Conservation (phyloP, 2,113 vertebrate species). For the Zootoca vivipara region DNA sequence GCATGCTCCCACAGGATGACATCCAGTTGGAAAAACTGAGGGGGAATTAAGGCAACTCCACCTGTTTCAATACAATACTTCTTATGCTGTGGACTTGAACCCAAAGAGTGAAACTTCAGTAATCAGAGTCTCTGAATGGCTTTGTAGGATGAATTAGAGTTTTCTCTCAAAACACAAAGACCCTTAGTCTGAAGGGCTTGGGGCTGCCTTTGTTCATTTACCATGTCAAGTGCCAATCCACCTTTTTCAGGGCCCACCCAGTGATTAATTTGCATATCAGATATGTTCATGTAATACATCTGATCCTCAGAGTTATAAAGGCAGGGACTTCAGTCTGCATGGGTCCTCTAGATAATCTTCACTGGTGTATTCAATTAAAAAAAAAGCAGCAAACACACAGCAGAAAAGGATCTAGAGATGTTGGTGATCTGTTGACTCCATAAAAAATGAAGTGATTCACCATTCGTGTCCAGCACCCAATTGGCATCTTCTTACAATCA, state of each 20-base stretch:
- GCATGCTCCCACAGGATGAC: conserved; percentile 51
- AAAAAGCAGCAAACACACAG: not conserved
- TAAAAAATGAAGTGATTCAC: not conserved
- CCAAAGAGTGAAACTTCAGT: too few relatives aligned
- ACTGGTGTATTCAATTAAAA: not conserved
- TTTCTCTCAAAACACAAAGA: not conserved
- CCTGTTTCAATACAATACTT: conserved; percentile 2
- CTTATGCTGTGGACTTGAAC: not conserved
- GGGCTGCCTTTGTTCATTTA: not conserved
- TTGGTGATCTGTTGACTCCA: too few relatives aligned
- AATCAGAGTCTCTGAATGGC: not conserved
- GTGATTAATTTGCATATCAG: not conserved
- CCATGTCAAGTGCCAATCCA: too few relatives aligned
- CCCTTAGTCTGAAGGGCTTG: not conserved
- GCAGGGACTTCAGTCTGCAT: not conserved
- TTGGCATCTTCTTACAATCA: not conserved
- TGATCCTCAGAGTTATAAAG: not conserved
- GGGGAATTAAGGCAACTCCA: conserved; percentile 23
- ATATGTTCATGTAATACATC: not conserved
- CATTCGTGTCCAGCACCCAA: not conserved
- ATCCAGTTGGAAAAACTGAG: conserved; percentile 39
- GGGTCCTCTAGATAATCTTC: not conserved
- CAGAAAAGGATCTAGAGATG: not conserved
- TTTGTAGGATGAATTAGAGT: not conserved
- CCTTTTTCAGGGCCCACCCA: not conserved